Conservation (phyloP, 2,113 vertebrate species). For the Caretta caretta region DNA sequence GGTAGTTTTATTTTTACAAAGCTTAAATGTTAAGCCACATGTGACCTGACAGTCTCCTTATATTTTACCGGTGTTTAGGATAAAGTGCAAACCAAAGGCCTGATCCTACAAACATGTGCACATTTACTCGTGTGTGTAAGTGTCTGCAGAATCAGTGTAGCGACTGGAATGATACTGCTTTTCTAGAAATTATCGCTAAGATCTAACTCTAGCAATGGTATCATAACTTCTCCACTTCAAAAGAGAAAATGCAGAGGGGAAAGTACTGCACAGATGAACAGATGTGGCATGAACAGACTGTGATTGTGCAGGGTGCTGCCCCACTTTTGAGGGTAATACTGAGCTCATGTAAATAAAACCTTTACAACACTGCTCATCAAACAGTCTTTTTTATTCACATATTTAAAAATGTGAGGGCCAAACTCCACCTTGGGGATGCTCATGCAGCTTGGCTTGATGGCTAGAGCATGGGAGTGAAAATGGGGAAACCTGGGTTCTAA, state of each 20-base stretch:
- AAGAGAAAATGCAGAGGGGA: not conserved
- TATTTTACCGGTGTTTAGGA: not conserved
- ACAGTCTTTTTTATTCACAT: not conserved
- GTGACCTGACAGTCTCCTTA: not conserved
- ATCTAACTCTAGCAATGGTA: not conserved
- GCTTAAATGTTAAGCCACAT: not conserved
- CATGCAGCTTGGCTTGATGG: not conserved
- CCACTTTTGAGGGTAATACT: not conserved
- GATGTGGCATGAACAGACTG: not conserved
- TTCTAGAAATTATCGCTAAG: not conserved
- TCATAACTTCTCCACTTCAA: not conserved
- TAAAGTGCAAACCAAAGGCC: not conserved
- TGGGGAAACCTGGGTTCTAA: not conserved
- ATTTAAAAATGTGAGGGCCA: not conserved
- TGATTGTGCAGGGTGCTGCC: not conserved
- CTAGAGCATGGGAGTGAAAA: not conserved
- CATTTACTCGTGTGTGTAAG: not conserved
- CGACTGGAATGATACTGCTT: not conserved
- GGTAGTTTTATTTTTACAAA: not conserved
- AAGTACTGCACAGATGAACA: not conserved
- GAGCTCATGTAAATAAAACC: not conserved
- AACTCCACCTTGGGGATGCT: not conserved
- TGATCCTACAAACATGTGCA: not conserved
- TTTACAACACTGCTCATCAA: not conserved
- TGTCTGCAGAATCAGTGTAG: constrained; percentile 1